Conservation (phyloP, 2,888 invertebrate genomes). For the Amaurobius ferox region DNA sequence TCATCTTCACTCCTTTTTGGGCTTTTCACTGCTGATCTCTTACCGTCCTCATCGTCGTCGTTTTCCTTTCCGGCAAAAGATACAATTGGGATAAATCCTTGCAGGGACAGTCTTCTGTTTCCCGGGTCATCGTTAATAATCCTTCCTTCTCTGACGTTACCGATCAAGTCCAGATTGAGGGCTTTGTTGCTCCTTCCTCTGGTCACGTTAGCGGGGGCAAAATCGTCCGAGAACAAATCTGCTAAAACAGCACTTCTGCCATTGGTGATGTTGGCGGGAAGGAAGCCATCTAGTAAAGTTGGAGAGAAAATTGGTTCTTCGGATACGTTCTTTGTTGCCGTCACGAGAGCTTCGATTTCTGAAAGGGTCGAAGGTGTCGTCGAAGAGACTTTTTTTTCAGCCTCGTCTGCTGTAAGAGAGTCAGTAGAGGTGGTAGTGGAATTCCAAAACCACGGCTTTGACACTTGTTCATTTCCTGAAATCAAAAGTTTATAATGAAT, state of each 20-base stretch:
- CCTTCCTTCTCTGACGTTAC: conserved; percentile 60
- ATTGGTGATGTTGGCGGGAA: conserved; percentile 31
- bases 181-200: conserved; percentile 62
- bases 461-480: too few relatives aligned
- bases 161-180: conserved; percentile 41
- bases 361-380: conserved; percentile 10
- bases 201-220: conserved; percentile 51
- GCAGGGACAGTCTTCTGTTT: conserved; percentile 63
- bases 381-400: not conserved
- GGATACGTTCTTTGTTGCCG: conserved; percentile 18
- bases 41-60: conserved; percentile 3
- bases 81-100: conserved; percentile 74
- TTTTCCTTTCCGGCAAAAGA: conserved; percentile 64
- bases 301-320: conserved; percentile 26
- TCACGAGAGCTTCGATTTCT: not conserved
- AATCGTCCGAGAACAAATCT: conserved; percentile 54
- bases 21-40: not conserved
- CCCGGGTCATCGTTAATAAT: conserved; percentile 73
- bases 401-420: conserved; percentile 33
- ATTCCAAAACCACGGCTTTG: conserved; percentile 61
- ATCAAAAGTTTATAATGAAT: too few relatives aligned
- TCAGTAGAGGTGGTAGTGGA: conserved; percentile 36
- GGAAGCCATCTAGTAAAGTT: not conserved
- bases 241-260: conserved; percentile 26
- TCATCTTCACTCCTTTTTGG: conserved; percentile 34